These are phyloP conservation scores for Crotalus horridus DNA, from an alignment of 2,113 vertebrate genomes.

Conservation along the genomic window DNA sequence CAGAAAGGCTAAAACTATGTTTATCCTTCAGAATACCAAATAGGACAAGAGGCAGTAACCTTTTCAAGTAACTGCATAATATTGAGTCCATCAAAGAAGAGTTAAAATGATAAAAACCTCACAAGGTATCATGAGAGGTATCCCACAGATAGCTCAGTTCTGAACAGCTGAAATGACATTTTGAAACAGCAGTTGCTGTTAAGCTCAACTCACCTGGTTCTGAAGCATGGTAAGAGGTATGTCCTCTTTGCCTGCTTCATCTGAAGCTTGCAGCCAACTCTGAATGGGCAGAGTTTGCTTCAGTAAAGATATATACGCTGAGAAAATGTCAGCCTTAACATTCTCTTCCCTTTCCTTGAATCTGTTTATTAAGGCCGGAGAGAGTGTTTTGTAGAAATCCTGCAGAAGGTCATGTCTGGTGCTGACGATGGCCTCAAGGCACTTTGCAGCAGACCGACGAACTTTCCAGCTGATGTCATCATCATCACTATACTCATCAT, in stretches of 20 bases:
- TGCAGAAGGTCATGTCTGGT: slow-evolving; percentile 80
- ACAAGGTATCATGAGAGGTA: background rate
- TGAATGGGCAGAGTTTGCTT: slow-evolving; percentile 76
- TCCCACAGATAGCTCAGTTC: background rate
- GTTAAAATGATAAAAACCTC: background rate
- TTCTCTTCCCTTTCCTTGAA: slow-evolving; percentile 96
- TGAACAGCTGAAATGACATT: background rate
- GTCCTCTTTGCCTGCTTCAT: slow-evolving; percentile 64
- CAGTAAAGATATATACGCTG: slow-evolving; percentile 80
- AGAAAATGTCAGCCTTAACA: slow-evolving; percentile 86
- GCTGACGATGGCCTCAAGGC: slow-evolving; percentile 82
- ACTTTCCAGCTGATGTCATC: slow-evolving; percentile 98
- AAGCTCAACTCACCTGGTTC: slow-evolving; percentile 73
- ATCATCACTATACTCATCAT: slow-evolving; percentile 89
- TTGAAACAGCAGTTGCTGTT: background rate
- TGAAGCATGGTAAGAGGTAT: slow-evolving; percentile 74
- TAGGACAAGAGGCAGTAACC: background rate
- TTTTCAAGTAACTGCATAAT: background rate
- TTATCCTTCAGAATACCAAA: background rate
- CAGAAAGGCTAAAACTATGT: background rate
- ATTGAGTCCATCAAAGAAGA: background rate
- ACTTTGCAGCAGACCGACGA: slow-evolving; percentile 87
- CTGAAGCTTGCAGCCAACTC: slow-evolving; percentile 57
- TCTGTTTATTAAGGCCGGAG: slow-evolving; percentile 79
- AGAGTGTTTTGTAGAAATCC: slow-evolving; percentile 81